phyloP scores from a whole-genome alignment of 1,140 invertebrate genomes.

The Trissolcus basalis region DNA sequence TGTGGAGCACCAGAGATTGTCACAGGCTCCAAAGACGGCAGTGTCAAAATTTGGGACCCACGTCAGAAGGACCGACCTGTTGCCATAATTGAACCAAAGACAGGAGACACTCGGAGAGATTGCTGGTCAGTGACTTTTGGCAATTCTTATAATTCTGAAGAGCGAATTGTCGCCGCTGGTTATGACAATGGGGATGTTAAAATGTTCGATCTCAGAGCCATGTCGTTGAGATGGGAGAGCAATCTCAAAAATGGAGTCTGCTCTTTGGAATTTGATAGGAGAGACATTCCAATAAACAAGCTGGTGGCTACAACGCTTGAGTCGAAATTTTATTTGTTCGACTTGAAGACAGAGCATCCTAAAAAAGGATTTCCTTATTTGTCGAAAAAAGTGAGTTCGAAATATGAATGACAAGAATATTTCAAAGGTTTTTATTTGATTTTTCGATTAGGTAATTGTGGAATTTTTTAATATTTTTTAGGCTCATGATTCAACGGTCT shows the following conservation, averaged over 20 bases:
- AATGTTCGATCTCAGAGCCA: constrained; percentile 92
- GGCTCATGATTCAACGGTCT: constrained; percentile 90
- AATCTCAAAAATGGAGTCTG: constrained; percentile 97
- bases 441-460: too few relatives aligned
- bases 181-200: constrained; percentile 98
- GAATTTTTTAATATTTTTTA: too few relatives aligned
- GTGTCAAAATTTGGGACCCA: constrained; percentile 96
- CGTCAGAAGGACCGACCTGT: constrained; percentile 92
- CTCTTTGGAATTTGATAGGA: constrained; percentile 92
- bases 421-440: too few relatives aligned
- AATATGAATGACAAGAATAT: not conserved
- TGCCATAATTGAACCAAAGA: constrained; percentile 87
- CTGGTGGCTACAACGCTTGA: constrained; percentile 94
- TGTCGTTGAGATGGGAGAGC: constrained; percentile 91
- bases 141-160: constrained; percentile 90
- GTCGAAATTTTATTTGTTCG: constrained; percentile 92
- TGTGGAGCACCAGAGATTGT: constrained; percentile 96
- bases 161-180: constrained; percentile 90
- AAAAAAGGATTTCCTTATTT: constrained; percentile 90
- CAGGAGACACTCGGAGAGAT: constrained; percentile 82
- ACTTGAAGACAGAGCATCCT: constrained; percentile 90
- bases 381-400: constrained; percentile 80
- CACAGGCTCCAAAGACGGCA: constrained; percentile 95
- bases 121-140: constrained; percentile 94
- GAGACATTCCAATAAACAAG: constrained; percentile 97